Conservation (phyloP, 2,113 vertebrate genomes). For the Isurus oxyrinchus region DNA sequence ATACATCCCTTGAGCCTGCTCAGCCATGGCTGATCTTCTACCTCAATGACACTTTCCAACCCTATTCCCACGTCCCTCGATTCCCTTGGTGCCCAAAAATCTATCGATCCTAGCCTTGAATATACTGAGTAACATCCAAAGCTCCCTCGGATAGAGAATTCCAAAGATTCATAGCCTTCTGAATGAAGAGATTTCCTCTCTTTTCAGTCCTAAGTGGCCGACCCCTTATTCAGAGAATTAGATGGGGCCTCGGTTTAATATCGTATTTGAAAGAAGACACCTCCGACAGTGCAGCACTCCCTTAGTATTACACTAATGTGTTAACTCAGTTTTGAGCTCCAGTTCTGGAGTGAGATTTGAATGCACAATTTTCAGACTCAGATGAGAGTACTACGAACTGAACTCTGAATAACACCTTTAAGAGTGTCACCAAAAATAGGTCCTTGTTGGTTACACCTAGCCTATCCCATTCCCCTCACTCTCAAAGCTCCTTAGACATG, state of each 20-base stretch:
- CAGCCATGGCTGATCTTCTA: too few relatives aligned
- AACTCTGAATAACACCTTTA: neutral
- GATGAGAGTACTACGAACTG: neutral
- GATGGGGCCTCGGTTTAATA: neutral
- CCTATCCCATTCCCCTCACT: neutral
- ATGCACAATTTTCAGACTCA: neutral
- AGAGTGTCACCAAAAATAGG: neutral
- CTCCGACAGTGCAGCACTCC: neutral
- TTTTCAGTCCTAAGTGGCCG: too few relatives aligned
- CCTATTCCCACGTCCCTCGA: too few relatives aligned
- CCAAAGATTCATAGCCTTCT: too few relatives aligned
- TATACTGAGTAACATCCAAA: too few relatives aligned
- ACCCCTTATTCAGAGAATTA: too few relatives aligned
- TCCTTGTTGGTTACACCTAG: neutral
- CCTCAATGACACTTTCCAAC: too few relatives aligned
- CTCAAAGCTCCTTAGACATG: neutral
- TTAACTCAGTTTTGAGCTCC: neutral
- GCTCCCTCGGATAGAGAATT: too few relatives aligned
- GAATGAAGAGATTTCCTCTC: too few relatives aligned
- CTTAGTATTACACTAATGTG: neutral
- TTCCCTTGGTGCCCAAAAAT: too few relatives aligned
- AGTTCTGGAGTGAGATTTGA: neutral
- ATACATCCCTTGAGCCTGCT: too few relatives aligned
- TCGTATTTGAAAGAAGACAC: neutral
- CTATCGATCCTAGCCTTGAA: too few relatives aligned